These are phyloP conservation scores for Ormyrus pomaceus DNA, from an alignment of 2,888 invertebrate species.

Conservation along the genomic window DNA sequence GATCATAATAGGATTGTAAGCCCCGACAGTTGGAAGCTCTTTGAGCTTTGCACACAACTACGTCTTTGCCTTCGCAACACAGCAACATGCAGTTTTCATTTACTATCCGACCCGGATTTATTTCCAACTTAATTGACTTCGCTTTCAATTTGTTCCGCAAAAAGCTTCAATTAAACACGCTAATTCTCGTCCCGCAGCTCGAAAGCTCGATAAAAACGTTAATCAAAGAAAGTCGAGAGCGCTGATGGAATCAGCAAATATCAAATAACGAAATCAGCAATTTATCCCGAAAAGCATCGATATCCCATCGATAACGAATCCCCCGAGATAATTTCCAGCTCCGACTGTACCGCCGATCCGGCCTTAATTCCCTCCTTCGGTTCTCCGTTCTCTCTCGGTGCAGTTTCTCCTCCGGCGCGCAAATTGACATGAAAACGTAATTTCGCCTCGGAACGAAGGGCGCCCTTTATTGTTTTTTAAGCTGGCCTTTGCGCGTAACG, in stretches of 20 bases:
- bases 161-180: too few relatives aligned
- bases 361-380: neutral
- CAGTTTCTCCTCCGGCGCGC: conserved; percentile 8
- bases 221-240: too few relatives aligned
- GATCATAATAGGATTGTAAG: too few relatives aligned
- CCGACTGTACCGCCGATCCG: neutral
- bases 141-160: too few relatives aligned
- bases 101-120: too few relatives aligned
- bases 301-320: neutral
- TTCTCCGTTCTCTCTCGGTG: neutral
- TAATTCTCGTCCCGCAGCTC: neutral
- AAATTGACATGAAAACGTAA: conserved; percentile 51
- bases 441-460: conserved; percentile 6
- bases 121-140: too few relatives aligned
- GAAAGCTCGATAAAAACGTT: neutral
- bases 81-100: too few relatives aligned
- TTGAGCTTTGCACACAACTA: too few relatives aligned
- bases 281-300: neutral
- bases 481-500: conserved; percentile 24
- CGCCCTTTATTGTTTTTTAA: conserved; percentile 36
- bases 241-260: too few relatives aligned
- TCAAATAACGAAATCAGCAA: too few relatives aligned
- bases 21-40: too few relatives aligned
- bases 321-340: neutral
- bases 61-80: too few relatives aligned